phyloP scores from a whole-genome alignment of 64 coral and sea anemone species.

The Stichodactyla mertensii region DNA sequence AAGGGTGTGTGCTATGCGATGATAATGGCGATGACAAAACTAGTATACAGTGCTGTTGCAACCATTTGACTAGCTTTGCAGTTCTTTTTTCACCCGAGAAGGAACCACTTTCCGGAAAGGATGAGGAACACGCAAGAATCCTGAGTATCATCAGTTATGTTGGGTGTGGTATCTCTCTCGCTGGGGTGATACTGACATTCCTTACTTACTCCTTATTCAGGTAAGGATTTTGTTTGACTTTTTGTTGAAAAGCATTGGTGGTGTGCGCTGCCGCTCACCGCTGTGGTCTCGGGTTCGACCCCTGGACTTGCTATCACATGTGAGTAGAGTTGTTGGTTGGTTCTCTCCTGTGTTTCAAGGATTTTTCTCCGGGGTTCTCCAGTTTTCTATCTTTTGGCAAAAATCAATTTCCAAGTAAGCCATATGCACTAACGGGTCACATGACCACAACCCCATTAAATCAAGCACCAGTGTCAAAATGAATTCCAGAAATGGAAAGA shows the following conservation, averaged over 20 bases:
- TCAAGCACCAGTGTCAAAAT: too few species aligned
- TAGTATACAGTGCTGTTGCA: constrained; percentile 47
- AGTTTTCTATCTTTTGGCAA: too few species aligned
- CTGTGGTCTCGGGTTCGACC: too few species aligned
- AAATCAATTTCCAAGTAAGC: too few species aligned
- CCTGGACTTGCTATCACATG: too few species aligned
- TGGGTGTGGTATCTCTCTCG: constrained; percentile 74
- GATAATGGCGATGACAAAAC: constrained; percentile 1
- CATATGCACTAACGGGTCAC: too few species aligned
- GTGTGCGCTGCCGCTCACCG: too few species aligned
- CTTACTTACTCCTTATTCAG: constrained; percentile 78
- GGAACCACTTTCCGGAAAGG: not conserved
- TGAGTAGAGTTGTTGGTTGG: too few species aligned
- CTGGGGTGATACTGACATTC: constrained; percentile 39
- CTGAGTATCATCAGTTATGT: constrained; percentile 75
- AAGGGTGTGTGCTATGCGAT: constrained; percentile 33
- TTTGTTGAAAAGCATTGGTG: not conserved
- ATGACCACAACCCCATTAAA: too few species aligned
- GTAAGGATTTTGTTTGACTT: constrained; percentile 14
- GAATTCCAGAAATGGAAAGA: too few species aligned
- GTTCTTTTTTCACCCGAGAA: constrained; percentile 68
- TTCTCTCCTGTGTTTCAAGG: too few species aligned
- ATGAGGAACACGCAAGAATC: constrained; percentile 14
- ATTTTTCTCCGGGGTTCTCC: too few species aligned
- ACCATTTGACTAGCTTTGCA: constrained; percentile 92